These are phyloP conservation scores for Chromoteleia sp. DNA, from an alignment of 2,888 invertebrate species.

Conservation along the genomic window DNA sequence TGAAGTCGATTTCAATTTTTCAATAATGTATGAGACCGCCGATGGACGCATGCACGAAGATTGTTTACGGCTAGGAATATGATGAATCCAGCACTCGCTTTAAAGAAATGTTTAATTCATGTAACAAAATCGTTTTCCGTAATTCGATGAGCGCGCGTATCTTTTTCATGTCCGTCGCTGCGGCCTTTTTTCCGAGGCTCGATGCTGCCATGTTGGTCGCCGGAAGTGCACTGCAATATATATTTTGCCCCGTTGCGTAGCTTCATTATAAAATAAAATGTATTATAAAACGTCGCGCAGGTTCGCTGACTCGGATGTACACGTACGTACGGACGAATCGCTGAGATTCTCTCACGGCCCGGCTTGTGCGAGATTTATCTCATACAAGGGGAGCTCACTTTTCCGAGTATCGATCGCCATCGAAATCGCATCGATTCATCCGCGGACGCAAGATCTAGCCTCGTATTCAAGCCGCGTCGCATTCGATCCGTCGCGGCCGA, in stretches of 20 bases:
- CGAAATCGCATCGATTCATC: slow-evolving; percentile 69
- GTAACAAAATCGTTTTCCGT: slow-evolving; percentile 68
- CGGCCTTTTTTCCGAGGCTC: slow-evolving; percentile 37
- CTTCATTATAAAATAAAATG: slow-evolving; percentile 71
- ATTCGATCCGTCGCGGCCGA: slow-evolving; percentile 64
- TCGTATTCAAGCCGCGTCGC: slow-evolving; percentile 64
- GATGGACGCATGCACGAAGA: slow-evolving; percentile 32
- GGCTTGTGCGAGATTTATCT: slow-evolving; percentile 68
- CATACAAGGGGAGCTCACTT: slow-evolving; percentile 64
- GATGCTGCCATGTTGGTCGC: slow-evolving; percentile 66
- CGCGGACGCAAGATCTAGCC: slow-evolving; percentile 53
- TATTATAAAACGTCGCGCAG: slow-evolving; percentile 67
- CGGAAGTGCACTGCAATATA: slow-evolving; percentile 68
- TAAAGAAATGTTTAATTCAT: slow-evolving; percentile 70
- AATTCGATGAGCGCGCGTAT: slow-evolving; percentile 60
- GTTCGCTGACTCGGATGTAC: slow-evolving; percentile 53
- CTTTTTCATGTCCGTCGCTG: slow-evolving; percentile 49
- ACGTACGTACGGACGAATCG: slow-evolving; percentile 54
- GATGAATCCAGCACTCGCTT: slow-evolving; percentile 60
- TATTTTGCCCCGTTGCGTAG: slow-evolving; percentile 65
- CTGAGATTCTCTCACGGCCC: slow-evolving; percentile 66
- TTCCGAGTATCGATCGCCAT: slow-evolving; percentile 68
- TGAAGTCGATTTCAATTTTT: slow-evolving; percentile 51
- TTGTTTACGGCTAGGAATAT: slow-evolving; percentile 66
- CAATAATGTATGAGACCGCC: slow-evolving; percentile 59